A percentile compares a stretch with the other conserved stretches of the same genome.
Evolutionary conservation across 2,888 invertebrate genomes (phyloP).

Genomic region (Cantharis flavilabris): DNA sequence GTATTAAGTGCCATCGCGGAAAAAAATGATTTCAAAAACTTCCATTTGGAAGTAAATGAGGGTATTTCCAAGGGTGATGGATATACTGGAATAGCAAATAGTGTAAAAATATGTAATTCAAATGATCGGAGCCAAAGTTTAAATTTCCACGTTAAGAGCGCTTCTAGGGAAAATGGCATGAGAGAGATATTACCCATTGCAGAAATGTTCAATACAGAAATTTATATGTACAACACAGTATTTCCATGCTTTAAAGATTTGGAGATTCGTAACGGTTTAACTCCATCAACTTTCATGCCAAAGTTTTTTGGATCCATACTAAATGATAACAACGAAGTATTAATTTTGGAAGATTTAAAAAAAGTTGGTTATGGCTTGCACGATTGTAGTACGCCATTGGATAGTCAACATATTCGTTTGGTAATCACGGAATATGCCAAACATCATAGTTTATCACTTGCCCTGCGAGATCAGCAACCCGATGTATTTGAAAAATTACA

Average conservation of each 20-base stretch:
- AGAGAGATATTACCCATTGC: constrained; percentile 21
- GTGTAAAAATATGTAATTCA: not conserved
- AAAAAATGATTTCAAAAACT: not conserved
- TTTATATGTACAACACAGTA: not conserved
- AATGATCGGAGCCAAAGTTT: not conserved
- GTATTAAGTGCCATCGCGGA: not conserved
- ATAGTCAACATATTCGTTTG: constrained; percentile 39
- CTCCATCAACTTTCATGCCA: constrained; percentile 16
- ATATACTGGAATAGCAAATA: not conserved
- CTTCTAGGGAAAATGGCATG: not conserved
- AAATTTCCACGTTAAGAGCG: constrained; percentile 12
- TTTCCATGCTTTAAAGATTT: constrained; percentile 29
- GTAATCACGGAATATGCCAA: constrained; percentile 44
- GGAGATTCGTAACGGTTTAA: constrained; percentile 21
- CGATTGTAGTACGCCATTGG: constrained; percentile 40
- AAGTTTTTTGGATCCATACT: constrained; percentile 25
- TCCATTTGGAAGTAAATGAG: not conserved
- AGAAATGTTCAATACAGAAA: constrained; percentile 28
- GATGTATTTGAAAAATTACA: constrained; percentile 10
- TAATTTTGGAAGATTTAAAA: constrained; percentile 43
- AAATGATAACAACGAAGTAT: constrained; percentile 27
- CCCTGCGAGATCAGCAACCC: constrained; percentile 39
- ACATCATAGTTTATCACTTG: constrained; percentile 44
- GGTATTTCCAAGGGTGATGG: not conserved
- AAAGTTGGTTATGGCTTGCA: constrained; percentile 37